Base-by-base conservation (phyloP, 2,113 vertebrate genomes). In the Sigmodon hispidus region DNA sequence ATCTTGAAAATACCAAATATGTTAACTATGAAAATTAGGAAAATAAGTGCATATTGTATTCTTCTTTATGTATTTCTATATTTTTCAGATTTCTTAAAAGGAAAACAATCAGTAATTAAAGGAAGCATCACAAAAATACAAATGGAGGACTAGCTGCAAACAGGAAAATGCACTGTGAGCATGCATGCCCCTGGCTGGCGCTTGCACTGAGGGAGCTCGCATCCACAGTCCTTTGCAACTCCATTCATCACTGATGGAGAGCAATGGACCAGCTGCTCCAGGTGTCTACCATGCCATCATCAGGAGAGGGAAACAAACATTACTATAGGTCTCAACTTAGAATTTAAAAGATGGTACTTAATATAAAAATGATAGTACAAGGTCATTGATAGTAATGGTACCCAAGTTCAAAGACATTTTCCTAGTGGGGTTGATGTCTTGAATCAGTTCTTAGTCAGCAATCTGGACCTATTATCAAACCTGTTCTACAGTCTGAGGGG, bases 71-170 rank as follows among this genome's bases (percentile, higher is more conserved):
- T 21, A 29, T 69, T 81, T 93, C 29, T 52, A 5, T 67, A 63
- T 70, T 48, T 75, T 96, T 76, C 45, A 59, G 92, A 79, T 73
- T 86, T 89, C 26, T 43, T 70, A 59, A 90, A 65, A 90, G 61
- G 59, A 83, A 75, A 96, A 43, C n/a, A n/a, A 24, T 26, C 84
- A 15, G 72, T 15, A 91, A 87, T n/a, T 93, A 89, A 87, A 19
- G 9, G 8, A 79, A 87, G 63, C 17, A 59, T 29, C 76, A 45
- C 87, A 72, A 90, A 95, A 92, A 87, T 90, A 67, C 24, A 89
- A 92, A 79, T 70, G 86, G 48, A 77, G 19, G 21, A 69, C 2
- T 40, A 45, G 5, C 3, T 59, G 19, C 86, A 89, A 89, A 72
- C 10, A 57, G 63, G 31, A 73, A 55, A 22, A 84, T 3, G 16